Percentiles rank a stretch among this genome's conserved stretches.
Evolutionary conservation across 1,140 invertebrate species (phyloP).

Genomic region (Phymorhynchus buccinoides): DNA sequence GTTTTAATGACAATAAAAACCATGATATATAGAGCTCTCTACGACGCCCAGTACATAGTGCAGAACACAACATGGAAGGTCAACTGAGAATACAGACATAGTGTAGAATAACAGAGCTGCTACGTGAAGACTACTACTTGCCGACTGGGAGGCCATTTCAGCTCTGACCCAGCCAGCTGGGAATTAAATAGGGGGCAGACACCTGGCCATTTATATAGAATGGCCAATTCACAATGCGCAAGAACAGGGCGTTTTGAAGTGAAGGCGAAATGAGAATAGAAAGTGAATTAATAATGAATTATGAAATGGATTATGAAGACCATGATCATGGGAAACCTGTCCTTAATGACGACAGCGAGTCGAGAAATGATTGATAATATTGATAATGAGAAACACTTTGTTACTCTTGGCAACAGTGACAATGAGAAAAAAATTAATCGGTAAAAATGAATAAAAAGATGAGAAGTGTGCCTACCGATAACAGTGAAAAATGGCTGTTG

Average conservation of each 20-base stretch:
- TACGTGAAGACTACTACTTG: background rate
- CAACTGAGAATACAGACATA: background rate
- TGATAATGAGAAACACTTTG: too few species aligned
- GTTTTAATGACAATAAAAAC: background rate
- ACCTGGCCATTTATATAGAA: too few species aligned
- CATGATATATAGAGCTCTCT: background rate
- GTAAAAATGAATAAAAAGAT: too few species aligned
- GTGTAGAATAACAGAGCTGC: background rate
- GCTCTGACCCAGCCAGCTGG: background rate
- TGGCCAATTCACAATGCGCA: background rate
- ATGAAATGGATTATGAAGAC: background rate
- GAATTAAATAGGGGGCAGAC: background rate
- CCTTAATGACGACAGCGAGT: background rate
- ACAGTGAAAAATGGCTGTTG: too few species aligned
- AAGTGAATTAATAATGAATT: background rate
- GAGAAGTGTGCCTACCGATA: too few species aligned
- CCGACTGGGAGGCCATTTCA: background rate
- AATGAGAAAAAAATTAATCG: too few species aligned
- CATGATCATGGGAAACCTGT: background rate
- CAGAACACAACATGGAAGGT: slow-evolving; percentile 1
- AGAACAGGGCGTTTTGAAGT: background rate
- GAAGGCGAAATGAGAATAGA: background rate
- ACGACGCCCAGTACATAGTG: background rate
- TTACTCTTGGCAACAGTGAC: too few species aligned
- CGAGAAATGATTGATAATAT: too few species aligned